Base-by-base conservation (phyloP, 2,113 vertebrate genomes). In the Phrynosoma platyrhinos region DNA sequence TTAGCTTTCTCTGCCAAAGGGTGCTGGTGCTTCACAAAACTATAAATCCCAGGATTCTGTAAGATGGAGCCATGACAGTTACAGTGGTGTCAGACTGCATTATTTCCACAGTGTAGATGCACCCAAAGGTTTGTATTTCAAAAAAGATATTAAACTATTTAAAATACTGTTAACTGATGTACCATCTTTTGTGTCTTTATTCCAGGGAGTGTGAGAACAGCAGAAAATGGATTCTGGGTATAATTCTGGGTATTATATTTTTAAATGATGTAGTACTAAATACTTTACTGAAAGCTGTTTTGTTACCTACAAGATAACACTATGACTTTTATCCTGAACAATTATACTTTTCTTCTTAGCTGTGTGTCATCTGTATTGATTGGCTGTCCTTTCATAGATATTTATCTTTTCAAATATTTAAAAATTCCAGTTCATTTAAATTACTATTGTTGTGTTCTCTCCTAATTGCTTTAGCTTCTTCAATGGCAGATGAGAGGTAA, bases 391-490 rank as follows among this genome's bases (percentile, higher is more conserved):
- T 85, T 90, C 16, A 21, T 13, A 16, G 82, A 32, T 81, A 42
- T 79, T 82, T 83, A n/a, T 81, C 10, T 52, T 32, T 81, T 53
- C 32, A 23, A 27, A 87, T 25, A 81, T 91, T 82, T 64, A n/a
- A 79, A 91, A 89, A 84, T 90, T 40, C 86, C 52, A 79, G 13
- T 87, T 84, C 21, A 77, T 92, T 79, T 85, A 79, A 76, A 71
- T 81, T 23, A 88, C 71, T 89, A 84, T 2, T 79, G 88, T 75
- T 36, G 9, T 6, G 83, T 88, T 87, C 14, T 13, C 74, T 9
- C 23, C 85, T 82, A 71, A 78, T 87, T 89, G 84, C 87, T 88
- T 89, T 82, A 82, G 42, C 55, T 30, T 87, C 79, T 71, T n/a
- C 42, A 84, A 30, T 21, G 69, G 21, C 53, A 69, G 72, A 6